Percentiles rank a stretch among this genome's conserved stretches.
Conservation (phyloP, 2,113 vertebrate species). For the Macquaria ambigua region DNA sequence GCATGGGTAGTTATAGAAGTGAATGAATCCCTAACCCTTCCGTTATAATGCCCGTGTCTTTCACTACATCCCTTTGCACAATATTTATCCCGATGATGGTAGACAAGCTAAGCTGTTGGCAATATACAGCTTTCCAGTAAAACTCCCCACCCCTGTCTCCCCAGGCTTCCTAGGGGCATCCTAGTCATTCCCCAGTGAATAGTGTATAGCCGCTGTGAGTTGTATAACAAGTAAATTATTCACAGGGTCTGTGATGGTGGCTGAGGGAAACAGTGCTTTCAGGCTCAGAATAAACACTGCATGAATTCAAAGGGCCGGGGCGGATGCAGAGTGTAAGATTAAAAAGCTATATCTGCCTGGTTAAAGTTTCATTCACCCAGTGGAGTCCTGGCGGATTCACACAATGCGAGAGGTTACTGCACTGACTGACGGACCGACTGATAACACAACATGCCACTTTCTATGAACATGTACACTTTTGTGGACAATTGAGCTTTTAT, state of each 20-base stretch:
- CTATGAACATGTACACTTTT: constrained; percentile 1
- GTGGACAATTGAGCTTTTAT: background rate
- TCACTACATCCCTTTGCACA: constrained; percentile 7
- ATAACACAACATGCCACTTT: constrained; percentile 23
- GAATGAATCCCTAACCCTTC: constrained; percentile 1
- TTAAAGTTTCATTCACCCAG: constrained; percentile 77
- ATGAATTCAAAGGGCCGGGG: constrained; percentile 55
- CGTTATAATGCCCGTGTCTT: background rate
- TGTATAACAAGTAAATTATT: constrained; percentile 82
- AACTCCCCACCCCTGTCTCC: constrained; percentile 22
- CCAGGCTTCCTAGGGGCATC: constrained; percentile 42
- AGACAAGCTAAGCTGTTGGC: constrained; percentile 14
- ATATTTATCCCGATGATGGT: background rate
- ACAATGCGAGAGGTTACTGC: constrained; percentile 31
- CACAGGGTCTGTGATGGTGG: constrained; percentile 61
- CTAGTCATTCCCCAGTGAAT: constrained; percentile 33
- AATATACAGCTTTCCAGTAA: constrained; percentile 56
- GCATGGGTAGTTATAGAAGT: background rate
- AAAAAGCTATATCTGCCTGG: constrained; percentile 70
- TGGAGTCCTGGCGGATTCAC: constrained; percentile 44
- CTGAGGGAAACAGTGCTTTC: constrained; percentile 64
- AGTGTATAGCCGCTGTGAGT: constrained; percentile 30
- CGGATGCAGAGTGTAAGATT: constrained; percentile 66
- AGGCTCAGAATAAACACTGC: constrained; percentile 74
- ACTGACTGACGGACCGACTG: background rate